phyloP scores from a whole-genome alignment of 2,797 vertebrate genomes.

The Numenius phaeopus region DNA sequence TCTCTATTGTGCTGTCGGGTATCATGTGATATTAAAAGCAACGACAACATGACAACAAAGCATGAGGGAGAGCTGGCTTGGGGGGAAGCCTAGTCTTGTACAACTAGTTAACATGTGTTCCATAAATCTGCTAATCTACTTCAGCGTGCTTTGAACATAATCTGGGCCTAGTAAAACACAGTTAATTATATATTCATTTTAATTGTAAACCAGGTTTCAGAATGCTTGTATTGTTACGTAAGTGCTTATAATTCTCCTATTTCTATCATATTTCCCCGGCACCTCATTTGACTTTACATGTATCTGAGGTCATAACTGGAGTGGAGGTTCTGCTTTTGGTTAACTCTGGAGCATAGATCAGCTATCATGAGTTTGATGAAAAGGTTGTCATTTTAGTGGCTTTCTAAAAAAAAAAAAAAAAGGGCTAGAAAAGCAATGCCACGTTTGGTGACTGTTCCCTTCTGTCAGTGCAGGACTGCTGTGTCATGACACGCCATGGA shows the following conservation, averaged over 20 bases:
- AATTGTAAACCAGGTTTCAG: constrained; percentile 69
- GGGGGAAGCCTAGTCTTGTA: constrained; percentile 28
- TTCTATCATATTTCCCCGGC: constrained; percentile 76
- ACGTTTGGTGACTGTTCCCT: not conserved
- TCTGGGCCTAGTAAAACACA: constrained; percentile 56
- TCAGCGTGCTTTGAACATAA: constrained; percentile 67
- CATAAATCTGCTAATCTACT: constrained; percentile 63
- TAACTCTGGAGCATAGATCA: constrained; percentile 46
- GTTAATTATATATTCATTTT: constrained; percentile 66
- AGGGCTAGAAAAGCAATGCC: not conserved
- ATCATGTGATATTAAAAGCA: constrained; percentile 36
- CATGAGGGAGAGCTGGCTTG: constrained; percentile 5
- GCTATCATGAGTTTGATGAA: constrained; percentile 46
- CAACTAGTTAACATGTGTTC: constrained; percentile 53
- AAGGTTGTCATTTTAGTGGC: constrained; percentile 32
- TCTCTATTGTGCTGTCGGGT: constrained; percentile 22
- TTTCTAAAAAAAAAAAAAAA: not conserved
- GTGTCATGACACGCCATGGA: not conserved
- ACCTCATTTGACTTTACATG: constrained; percentile 76
- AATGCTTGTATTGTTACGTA: constrained; percentile 77
- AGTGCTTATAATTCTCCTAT: constrained; percentile 71
- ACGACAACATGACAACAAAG: not conserved
- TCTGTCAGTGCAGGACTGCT: not conserved
- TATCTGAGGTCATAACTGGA: constrained; percentile 73
- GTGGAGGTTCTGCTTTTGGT: constrained; percentile 66